Evolutionary conservation across 2,888 invertebrate species (phyloP), one percentile per base, ranked within the genome.

Genomic region (Zygogramma bicolorata): DNA sequence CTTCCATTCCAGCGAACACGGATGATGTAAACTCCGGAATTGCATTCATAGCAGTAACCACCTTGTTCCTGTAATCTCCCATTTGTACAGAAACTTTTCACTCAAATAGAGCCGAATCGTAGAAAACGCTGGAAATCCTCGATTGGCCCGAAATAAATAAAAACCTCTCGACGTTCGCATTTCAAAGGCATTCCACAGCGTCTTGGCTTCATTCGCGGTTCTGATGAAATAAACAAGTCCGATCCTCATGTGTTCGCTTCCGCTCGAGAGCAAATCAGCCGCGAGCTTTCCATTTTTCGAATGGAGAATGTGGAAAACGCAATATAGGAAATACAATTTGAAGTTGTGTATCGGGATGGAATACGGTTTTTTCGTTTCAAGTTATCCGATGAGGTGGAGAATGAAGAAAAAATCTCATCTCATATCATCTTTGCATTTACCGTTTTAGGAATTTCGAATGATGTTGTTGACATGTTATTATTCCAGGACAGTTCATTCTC

Each of bases 301-400:
- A 81, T 80, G 77, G 79, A 77, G 75, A 80, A 79, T 77, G 79
- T 71, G 80, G 79, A 76, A 80, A 82, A 81, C 76, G 81, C 76
- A 78, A 81, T 79, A 80, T 78, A 72, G 77, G 77, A 81, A 81
- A 83, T 82, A 80, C 79, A 81, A 80, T 83, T 83, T 81, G 79
- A 38, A 60, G 59, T 65, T 74, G 63, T 34, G 34, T 57, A 71
- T 66, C 62, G 62, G 57, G 49, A 65, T 70, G 58, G 46, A 71
- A 71, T 61, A 57, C n/a, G n/a, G 18, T 27, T 57, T 42, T 71
- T 71, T 63, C 25, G 18, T 61, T 53, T 70, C 27, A 25, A 42
- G 31, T 46, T 20, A 31, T 59, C 20, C 8, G 15, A 1, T 13
- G 46, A 8, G 46, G 20, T 46, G 20, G 46, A 46, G 20, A 34